phyloP scores from a whole-genome alignment of 2,113 vertebrate species.

The Panthera leo region DNA sequence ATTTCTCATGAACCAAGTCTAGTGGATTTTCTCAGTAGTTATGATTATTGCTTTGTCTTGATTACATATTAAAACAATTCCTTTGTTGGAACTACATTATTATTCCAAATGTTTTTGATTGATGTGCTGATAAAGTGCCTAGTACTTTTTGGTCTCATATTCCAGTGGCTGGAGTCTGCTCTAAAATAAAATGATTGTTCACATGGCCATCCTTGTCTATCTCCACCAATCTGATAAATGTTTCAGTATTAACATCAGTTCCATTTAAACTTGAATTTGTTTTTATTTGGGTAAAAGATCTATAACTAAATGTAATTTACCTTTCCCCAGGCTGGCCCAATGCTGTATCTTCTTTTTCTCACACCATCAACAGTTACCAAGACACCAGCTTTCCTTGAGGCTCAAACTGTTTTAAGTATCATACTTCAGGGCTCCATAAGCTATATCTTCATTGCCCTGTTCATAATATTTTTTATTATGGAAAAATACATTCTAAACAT shows the following conservation, averaged over 20 bases:
- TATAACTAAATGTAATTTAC: not conserved
- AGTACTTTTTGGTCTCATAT: not conserved
- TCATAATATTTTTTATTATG: slow-evolving; percentile 25
- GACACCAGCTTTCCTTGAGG: not conserved
- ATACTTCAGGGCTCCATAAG: not conserved
- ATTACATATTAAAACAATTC: not conserved
- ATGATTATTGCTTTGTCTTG: not conserved
- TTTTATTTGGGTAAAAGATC: not conserved
- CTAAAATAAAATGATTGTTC: not conserved
- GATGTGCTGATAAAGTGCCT: not conserved
- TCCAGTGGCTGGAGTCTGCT: not conserved
- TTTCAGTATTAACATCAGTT: not conserved
- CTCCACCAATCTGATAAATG: not conserved
- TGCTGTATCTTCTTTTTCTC: not conserved
- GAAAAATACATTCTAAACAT: slow-evolving; percentile 34
- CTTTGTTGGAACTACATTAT: not conserved
- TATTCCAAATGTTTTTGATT: not conserved
- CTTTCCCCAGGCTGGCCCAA: not conserved
- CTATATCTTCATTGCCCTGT: not conserved
- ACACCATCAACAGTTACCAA: not conserved
- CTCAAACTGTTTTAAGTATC: not conserved
- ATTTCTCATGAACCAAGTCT: not conserved
- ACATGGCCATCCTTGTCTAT: not conserved
- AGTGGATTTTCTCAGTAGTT: not conserved
- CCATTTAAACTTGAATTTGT: slow-evolving; percentile 7